Evolutionary conservation across 2,888 invertebrate species (phyloP).

Genomic region (Balanococcus diminutus): DNA sequence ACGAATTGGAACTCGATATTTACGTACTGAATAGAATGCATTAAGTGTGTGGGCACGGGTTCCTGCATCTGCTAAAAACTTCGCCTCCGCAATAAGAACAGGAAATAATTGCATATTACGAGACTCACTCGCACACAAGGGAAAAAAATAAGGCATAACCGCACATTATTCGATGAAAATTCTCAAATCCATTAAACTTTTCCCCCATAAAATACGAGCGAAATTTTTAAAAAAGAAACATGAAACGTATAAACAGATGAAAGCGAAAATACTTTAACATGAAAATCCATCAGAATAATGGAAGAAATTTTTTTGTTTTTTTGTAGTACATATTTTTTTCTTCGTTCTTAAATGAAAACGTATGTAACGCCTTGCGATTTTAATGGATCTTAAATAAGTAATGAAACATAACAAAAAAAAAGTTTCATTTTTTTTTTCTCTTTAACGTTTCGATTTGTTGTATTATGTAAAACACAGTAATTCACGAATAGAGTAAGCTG

Average conservation of each 20-base stretch:
- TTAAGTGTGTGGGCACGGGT: not conserved
- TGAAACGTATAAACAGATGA: not conserved
- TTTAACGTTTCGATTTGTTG: not conserved
- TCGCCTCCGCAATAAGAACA: not conserved
- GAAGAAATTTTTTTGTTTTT: not conserved
- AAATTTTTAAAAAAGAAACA: not conserved
- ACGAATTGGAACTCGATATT: not conserved
- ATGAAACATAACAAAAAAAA: not conserved
- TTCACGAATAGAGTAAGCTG: not conserved
- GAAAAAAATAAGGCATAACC: not conserved
- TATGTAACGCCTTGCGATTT: not conserved
- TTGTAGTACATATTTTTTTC: not conserved
- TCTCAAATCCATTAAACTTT: not conserved
- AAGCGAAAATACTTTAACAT: conserved; percentile 6
- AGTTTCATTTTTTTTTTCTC: not conserved
- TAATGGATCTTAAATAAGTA: conserved; percentile 5
- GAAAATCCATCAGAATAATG: conserved; percentile 8
- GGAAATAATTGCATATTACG: not conserved
- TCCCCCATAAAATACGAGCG: not conserved
- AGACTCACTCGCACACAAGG: not conserved
- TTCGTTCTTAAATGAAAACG: not conserved
- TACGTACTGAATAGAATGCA: not conserved
- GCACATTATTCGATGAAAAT: conserved; percentile 6
- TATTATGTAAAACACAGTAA: not conserved
- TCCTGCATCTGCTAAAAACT: not conserved